Evolutionary conservation across 2,113 vertebrate species (phyloP), one percentile per base, ranked within the genome.

Genomic region (Gambusia holbrooki): DNA sequence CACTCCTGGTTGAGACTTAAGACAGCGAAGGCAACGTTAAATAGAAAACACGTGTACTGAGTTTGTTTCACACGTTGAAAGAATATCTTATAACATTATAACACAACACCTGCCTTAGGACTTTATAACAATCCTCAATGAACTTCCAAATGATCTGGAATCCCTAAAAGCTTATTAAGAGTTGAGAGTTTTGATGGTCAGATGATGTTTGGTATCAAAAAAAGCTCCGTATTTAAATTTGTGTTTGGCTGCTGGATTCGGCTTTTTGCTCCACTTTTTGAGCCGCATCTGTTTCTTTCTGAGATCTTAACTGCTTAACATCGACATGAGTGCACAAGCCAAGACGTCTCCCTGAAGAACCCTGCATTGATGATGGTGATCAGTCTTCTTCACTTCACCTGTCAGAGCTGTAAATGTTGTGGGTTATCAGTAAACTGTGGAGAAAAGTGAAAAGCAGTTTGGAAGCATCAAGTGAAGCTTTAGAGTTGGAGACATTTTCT

Each of bases 341-440:
- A 42, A 15, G 10, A 42, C 13, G 3, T 66, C n/a, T 45, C n/a
- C 65, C 65, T 42, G n/a, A 14, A 67, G 42, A 42, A 45, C 13
- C 6, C 7, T 17, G n/a, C 27, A 28, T 27, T 67, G 65, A 67
- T 42, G 37, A 66, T 45, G 63, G n/a, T 35, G 65, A 67, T 67
- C n/a, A 42, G 42, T 67, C n/a, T 66, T 66, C 10, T 27, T 67
- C 65, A 45, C 42, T 45, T 45, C 37, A 67, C n/a, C n/a, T 29
- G 28, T 29, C 65, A 28, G 65, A 17, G n/a, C 32, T 42, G 27
- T 45, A 28, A 45, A 28, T 67, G 37, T 45, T 67, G 35, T 28
- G 25, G 5, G 1, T 67, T 37, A 67, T 67, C n/a, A 28, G 37
- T 27, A 35, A 17, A 45, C 9, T 51, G 35, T 63, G 29, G 11